These are phyloP conservation scores for Nudaria mundana DNA, from an alignment of 2,888 invertebrate genomes.

Conservation along the genomic window DNA sequence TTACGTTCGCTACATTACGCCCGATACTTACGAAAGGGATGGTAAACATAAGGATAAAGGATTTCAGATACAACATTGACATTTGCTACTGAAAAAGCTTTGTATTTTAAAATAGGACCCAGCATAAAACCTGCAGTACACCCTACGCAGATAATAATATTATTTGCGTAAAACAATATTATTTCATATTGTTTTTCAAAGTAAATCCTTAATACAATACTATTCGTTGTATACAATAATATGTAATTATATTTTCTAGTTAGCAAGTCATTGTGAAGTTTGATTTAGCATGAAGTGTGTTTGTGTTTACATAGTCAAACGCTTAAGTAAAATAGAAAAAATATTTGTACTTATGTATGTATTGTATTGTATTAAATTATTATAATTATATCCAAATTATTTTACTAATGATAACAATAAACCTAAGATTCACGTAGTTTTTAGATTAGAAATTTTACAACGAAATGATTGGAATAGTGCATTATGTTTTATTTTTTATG, in stretches of 20 bases:
- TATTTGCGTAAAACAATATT: constrained; percentile 16
- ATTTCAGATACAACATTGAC: no score
- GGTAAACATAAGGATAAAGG: no score
- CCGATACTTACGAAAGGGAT: no score
- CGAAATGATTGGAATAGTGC: no score
- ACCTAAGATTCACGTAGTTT: no score
- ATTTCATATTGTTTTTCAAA: constrained; percentile 15
- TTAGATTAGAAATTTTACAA: no score
- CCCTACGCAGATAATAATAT: constrained; percentile 19
- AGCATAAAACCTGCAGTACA: constrained; percentile 33
- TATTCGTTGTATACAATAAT: no score
- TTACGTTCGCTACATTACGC: no score
- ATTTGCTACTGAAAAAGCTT: no score
- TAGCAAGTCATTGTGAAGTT: constrained; percentile 18
- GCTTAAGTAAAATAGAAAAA: constrained; percentile 25
- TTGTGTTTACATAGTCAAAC: constrained; percentile 25
- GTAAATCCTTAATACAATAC: constrained; percentile 20
- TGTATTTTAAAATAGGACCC: constrained; percentile 24
- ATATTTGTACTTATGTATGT: neutral
- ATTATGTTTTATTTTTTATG: no score
- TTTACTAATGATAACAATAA: neutral
- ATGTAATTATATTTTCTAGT: constrained; percentile 26
- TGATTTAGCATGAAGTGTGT: constrained; percentile 25
- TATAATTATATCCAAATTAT: neutral
- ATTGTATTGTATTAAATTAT: no score